Percentiles rank a stretch among this genome's conserved stretches.
Evolutionary conservation across 2,797 vertebrate genomes (phyloP).

Genomic region (Dromococcyx pavoninus): DNA sequence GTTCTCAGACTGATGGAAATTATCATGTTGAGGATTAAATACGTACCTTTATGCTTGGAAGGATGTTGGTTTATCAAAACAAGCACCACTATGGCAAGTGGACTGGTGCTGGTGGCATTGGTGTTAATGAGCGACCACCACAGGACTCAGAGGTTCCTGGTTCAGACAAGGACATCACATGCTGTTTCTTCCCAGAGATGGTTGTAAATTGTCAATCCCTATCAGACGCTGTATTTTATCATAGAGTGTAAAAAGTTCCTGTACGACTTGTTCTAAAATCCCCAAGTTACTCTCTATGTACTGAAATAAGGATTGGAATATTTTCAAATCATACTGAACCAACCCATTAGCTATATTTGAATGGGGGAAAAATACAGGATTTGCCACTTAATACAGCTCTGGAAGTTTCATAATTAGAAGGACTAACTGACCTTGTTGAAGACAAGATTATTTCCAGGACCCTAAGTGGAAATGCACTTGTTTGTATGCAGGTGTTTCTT

Average conservation of each 20-base stretch:
- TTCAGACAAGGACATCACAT: not conserved
- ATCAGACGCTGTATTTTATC: not conserved
- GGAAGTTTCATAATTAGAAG: not conserved
- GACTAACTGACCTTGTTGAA: not conserved
- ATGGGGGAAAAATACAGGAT: not conserved
- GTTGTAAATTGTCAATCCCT: not conserved
- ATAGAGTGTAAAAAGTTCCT: not conserved
- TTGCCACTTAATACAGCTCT: not conserved
- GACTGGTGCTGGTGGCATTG: not conserved
- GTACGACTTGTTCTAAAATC: not conserved
- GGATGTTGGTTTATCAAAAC: not conserved
- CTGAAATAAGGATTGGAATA: not conserved
- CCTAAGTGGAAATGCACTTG: not conserved
- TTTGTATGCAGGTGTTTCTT: not conserved
- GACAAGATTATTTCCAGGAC: not conserved
- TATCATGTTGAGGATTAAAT: not conserved
- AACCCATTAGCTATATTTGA: not conserved
- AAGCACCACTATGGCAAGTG: not conserved
- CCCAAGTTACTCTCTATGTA: accelerated
- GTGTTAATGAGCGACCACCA: not conserved
- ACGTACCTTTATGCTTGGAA: not conserved
- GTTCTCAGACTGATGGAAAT: not conserved
- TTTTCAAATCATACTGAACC: not conserved
- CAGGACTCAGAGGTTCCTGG: not conserved
- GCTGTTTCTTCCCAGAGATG: accelerated